A percentile compares a stretch with the other conserved stretches of the same genome.
Conservation (phyloP, 2,113 vertebrate species). For the Sterna hirundo region DNA sequence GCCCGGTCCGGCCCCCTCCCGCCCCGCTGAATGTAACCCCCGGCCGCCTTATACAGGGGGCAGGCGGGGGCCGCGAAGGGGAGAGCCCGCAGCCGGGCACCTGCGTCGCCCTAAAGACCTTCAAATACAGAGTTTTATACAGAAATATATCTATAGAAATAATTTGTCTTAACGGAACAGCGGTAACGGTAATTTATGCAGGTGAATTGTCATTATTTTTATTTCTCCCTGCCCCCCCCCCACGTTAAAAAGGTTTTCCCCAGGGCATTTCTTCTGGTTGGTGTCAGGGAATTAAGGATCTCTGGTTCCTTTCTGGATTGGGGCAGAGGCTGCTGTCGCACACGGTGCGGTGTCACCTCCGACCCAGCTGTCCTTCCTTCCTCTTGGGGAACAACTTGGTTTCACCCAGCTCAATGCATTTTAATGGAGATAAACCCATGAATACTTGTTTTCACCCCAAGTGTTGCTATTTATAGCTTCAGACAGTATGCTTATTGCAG, state of each 20-base stretch:
- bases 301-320: no score
- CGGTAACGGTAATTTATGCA: background rate
- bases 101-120: background rate
- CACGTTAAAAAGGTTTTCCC: background rate
- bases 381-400: background rate
- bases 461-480: background rate
- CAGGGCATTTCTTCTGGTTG: background rate
- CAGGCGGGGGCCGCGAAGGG: background rate
- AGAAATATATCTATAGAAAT: background rate
- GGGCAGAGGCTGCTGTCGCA: background rate
- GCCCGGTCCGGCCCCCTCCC: conserved; percentile 1
- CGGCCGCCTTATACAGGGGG: conserved; percentile 39
- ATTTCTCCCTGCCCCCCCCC: background rate
- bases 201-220: background rate
- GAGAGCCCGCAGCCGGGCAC: background rate
- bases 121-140: background rate
- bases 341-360: background rate
- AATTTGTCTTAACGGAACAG: background rate
- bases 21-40: conserved; percentile 53
- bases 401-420: background rate
- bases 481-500: background rate
- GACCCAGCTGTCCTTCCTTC: background rate
- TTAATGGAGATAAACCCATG: background rate
- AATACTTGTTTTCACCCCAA: background rate
- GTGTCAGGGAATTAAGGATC: background rate